These are phyloP conservation scores for Pogonocichla stellata DNA, from an alignment of 2,113 vertebrate genomes.

Conservation along the genomic window DNA sequence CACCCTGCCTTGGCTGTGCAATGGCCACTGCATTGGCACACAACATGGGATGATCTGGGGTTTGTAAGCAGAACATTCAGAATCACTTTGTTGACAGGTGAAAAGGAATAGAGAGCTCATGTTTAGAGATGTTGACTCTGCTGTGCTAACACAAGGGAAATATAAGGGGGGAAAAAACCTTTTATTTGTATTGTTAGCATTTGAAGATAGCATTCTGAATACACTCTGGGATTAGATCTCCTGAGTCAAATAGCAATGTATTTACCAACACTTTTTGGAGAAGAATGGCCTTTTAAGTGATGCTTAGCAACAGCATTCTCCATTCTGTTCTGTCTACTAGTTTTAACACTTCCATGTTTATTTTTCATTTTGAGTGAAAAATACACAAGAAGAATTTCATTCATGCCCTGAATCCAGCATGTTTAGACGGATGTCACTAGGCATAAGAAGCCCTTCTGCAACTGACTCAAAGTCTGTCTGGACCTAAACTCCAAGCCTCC, in stretches of 20 bases:
- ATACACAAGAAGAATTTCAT: background rate
- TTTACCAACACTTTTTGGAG: constrained; percentile 14
- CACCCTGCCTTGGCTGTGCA: background rate
- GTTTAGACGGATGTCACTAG: background rate
- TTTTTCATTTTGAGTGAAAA: background rate
- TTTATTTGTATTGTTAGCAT: constrained; percentile 3
- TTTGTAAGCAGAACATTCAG: background rate
- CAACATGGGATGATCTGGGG: background rate
- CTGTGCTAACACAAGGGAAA: background rate
- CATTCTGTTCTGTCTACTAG: background rate
- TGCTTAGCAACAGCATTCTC: constrained; percentile 25
- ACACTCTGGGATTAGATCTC: constrained; percentile 3
- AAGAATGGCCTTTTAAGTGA: constrained; percentile 37
- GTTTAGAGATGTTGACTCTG: background rate
- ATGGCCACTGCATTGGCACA: background rate
- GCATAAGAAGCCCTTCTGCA: background rate
- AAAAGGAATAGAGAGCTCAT: background rate
- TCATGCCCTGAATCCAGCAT: background rate
- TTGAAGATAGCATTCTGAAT: constrained; percentile 1
- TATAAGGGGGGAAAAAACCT: background rate
- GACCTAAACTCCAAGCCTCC: background rate
- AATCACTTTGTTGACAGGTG: background rate
- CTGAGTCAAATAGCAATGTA: background rate
- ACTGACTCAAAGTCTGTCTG: background rate
- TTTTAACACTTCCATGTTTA: background rate